phyloP scores from a whole-genome alignment of 1,140 invertebrate species.

The Rhopalosiphum padi region DNA sequence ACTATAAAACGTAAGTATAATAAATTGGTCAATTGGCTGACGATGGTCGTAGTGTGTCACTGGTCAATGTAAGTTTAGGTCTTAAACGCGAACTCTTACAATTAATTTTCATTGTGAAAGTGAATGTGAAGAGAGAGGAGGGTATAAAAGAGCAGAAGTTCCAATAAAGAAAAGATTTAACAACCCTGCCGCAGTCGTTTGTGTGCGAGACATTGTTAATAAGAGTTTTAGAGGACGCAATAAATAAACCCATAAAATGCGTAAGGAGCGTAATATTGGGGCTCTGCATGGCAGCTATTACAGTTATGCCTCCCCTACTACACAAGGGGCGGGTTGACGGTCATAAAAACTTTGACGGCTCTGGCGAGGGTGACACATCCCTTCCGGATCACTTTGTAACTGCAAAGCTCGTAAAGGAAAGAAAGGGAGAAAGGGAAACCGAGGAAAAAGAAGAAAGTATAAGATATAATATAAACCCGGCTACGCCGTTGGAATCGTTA shows the following conservation, averaged over 20 bases:
- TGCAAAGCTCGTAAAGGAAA: constrained; percentile 46
- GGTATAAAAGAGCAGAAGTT: constrained; percentile 24
- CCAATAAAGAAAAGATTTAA: constrained; percentile 55
- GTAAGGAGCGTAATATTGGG: constrained; percentile 37
- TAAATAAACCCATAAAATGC: constrained; percentile 53
- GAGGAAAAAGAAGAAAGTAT: constrained; percentile 26
- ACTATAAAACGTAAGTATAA: background rate
- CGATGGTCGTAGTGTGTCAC: background rate
- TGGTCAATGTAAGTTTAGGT: background rate
- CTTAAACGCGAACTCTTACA: background rate
- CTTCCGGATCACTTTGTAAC: constrained; percentile 54
- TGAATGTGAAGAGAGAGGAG: background rate
- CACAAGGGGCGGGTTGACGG: constrained; percentile 1
- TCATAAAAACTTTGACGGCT: constrained; percentile 54
- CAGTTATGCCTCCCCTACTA: background rate
- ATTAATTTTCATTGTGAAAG: constrained; percentile 42
- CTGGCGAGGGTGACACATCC: constrained; percentile 40
- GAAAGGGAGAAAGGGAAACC: constrained; percentile 17
- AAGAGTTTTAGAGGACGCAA: constrained; percentile 54
- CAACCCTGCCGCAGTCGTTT: background rate
- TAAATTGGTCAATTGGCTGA: constrained; percentile 35
- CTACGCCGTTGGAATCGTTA: constrained; percentile 49
- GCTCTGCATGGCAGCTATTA: constrained; percentile 32
- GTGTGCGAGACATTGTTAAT: constrained; percentile 53
- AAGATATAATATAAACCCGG: constrained; percentile 45